phyloP scores from a whole-genome alignment of 2,113 vertebrate species.

The Vidua macroura region DNA sequence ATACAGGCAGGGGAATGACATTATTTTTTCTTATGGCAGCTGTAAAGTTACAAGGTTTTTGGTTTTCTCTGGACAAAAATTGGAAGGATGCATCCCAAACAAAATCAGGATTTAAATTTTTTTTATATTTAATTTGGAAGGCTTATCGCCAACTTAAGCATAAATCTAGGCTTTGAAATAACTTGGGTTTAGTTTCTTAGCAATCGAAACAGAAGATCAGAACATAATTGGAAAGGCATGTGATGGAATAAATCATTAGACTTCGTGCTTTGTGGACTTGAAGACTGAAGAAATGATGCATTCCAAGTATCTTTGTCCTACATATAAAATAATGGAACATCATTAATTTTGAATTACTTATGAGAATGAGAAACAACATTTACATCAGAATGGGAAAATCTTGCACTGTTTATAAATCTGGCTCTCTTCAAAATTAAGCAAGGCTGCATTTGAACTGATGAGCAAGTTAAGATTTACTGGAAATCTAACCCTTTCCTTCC shows the following conservation, averaged over 20 bases:
- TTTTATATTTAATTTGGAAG: not conserved
- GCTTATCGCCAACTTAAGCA: not conserved
- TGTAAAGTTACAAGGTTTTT: not conserved
- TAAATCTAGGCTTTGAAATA: not conserved
- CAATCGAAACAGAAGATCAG: constrained; percentile 2
- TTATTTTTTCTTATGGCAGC: not conserved
- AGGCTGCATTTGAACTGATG: not conserved
- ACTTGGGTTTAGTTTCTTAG: not conserved
- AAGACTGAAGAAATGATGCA: not conserved
- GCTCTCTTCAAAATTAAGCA: not conserved
- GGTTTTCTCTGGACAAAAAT: not conserved
- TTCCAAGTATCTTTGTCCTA: not conserved
- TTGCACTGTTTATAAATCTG: not conserved
- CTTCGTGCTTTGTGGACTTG: not conserved
- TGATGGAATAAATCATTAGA: not conserved
- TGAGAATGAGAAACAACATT: not conserved
- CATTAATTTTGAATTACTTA: not conserved
- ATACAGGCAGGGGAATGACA: not conserved
- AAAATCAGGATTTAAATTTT: not conserved
- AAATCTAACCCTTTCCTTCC: not conserved
- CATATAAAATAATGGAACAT: not conserved
- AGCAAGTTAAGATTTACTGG: not conserved
- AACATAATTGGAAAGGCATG: not conserved
- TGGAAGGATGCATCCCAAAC: not conserved
- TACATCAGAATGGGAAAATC: not conserved